Conservation (phyloP, 2,888 invertebrate species). For the Polia nebulosa region DNA sequence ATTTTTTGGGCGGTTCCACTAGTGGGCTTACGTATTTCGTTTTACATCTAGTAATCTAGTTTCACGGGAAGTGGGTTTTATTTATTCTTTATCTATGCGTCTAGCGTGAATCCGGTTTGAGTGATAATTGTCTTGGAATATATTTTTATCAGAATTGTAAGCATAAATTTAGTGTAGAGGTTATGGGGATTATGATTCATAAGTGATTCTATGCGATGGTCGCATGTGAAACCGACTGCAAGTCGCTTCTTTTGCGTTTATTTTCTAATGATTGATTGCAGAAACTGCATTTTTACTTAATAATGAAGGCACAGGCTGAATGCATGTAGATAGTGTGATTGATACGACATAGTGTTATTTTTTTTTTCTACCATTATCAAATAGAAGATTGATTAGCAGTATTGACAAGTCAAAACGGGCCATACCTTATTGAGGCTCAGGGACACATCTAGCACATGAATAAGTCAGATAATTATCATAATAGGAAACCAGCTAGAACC, state of each 20-base stretch:
- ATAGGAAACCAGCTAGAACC: too few relatives aligned
- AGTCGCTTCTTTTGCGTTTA: background rate
- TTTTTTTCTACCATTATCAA: background rate
- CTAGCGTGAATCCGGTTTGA: slow-evolving; percentile 30
- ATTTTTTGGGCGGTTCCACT: slow-evolving; percentile 66
- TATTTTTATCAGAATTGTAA: slow-evolving; percentile 19
- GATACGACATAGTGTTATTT: background rate
- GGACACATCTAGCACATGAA: background rate
- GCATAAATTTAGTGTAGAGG: slow-evolving; percentile 30
- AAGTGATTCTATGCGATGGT: slow-evolving; percentile 12
- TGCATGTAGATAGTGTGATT: background rate
- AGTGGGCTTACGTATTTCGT: slow-evolving; percentile 28
- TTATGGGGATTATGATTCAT: slow-evolving; percentile 56
- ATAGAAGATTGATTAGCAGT: background rate
- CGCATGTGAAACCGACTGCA: slow-evolving; percentile 52
- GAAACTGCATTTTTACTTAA: background rate
- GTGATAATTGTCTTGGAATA: slow-evolving; percentile 11
- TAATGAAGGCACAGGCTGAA: background rate
- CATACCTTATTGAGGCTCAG: background rate
- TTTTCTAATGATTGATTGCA: background rate
- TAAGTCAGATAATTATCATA: too few relatives aligned
- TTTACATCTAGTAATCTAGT: slow-evolving; percentile 25
- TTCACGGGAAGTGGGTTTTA: slow-evolving; percentile 8
- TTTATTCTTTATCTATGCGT: slow-evolving; percentile 35
- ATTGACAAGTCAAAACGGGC: background rate